phyloP scores from a whole-genome alignment of 2,797 vertebrate species.

The Cuniculus paca region DNA sequence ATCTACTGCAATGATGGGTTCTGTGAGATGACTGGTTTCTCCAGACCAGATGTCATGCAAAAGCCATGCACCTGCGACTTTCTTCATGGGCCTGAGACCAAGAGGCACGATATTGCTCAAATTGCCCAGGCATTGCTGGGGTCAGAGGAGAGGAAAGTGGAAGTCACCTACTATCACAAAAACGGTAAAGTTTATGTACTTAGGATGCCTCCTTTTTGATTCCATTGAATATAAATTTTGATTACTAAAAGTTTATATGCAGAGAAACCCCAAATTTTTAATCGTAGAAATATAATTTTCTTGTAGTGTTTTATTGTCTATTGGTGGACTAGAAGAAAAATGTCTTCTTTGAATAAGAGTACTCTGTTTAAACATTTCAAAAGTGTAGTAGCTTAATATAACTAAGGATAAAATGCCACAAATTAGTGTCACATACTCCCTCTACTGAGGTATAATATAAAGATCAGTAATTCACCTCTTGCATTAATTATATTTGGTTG shows the following conservation, averaged over 20 bases:
- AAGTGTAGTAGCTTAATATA: conserved; percentile 47
- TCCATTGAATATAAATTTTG: conserved; percentile 55
- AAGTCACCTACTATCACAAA: conserved; percentile 98
- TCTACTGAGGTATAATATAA: conserved; percentile 19
- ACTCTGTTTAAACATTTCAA: conserved; percentile 16
- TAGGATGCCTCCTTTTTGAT: conserved; percentile 58
- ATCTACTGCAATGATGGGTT: conserved; percentile 99
- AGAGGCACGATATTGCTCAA: conserved; percentile 94
- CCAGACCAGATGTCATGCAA: conserved; percentile 99
- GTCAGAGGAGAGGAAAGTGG: conserved; percentile 98
- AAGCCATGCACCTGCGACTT: conserved; percentile 99
- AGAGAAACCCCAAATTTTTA: background rate
- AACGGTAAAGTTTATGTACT: conserved; percentile 93
- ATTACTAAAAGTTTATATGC: conserved; percentile 21
- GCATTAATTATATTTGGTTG: background rate
- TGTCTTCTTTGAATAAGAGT: conserved; percentile 18
- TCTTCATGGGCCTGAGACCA: conserved; percentile 96
- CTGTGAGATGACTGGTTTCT: conserved; percentile 99
- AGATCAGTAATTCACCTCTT: background rate
- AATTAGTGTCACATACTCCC: background rate
- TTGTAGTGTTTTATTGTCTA: background rate
- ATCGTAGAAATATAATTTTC: background rate
- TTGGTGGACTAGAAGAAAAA: background rate
- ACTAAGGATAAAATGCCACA: conserved; percentile 26
- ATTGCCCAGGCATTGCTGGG: conserved; percentile 96